Evolutionary conservation across 2,113 vertebrate species (phyloP), one percentile per base, ranked within the genome.

Genomic region (Boleophthalmus pectinirostris): DNA sequence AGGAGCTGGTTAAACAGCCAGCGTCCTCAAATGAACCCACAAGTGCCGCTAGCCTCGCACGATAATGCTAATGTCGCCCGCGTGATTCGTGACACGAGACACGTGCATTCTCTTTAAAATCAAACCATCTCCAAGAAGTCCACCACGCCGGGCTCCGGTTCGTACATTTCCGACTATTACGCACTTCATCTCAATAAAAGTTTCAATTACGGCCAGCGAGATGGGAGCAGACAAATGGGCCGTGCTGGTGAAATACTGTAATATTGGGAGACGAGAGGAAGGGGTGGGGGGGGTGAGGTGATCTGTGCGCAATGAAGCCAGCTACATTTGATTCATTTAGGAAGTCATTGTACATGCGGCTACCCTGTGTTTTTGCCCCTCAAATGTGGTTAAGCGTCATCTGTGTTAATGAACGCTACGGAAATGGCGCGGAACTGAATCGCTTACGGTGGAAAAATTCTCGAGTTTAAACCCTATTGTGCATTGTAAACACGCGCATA

Each of bases 141-240:
- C 23, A 18, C 63, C 2, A 29, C n/a, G n/a, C n/a, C n/a, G 6
- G 82, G 81, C 78, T 58, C 83, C 80, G 70, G 76, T 81, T 82
- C 79, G 66, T 84, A 79, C 88, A 85, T 87, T 89, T 82, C 85
- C 81, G 85, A 87, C 87, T 81, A 86, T 90, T 88, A 90, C 87
- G 85, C 69, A 58, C 80, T 85, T 86, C 76, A 79, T 90, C 85
- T 89, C 86, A 86, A 89, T 91, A 86, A 89, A 89, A 84, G 80
- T 87, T 90, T 89, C 85, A 90, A 90, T 88, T 91, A 89, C 67
- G 38, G 78, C 21, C 69, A 72, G 65, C 73, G 81, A 81, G 79
- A 88, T 84, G 84, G 82, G 80, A 81, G 74, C 82, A 72, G 82
- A 90, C 70, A 89, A 89, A 91, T 87, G 83, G 82, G 69, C 83